phyloP scores from a whole-genome alignment of 2,888 invertebrate genomes.

The Aproaerema taeniolella region DNA sequence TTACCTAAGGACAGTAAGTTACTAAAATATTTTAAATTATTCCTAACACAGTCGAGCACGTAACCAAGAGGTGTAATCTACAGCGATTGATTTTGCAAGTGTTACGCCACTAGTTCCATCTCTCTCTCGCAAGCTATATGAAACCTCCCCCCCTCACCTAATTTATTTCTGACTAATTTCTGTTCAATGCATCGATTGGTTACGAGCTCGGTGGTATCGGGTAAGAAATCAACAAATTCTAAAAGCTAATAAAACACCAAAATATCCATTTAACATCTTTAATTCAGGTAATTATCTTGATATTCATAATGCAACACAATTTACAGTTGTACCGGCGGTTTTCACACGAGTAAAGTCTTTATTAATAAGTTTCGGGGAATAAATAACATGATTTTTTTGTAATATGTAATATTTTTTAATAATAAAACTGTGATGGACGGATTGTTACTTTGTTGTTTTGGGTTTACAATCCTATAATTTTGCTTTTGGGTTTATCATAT shows the following conservation, averaged over 20 bases:
- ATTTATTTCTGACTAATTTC: too few relatives aligned
- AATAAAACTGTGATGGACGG: constrained; percentile 56
- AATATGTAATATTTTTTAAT: constrained; percentile 26
- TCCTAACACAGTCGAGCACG: too few relatives aligned
- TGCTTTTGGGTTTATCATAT: not conserved
- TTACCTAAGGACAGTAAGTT: too few relatives aligned
- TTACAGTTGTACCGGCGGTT: constrained; percentile 43
- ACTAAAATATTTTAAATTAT: too few relatives aligned
- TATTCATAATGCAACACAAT: constrained; percentile 51
- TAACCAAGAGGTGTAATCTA: too few relatives aligned
- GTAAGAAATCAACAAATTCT: too few relatives aligned
- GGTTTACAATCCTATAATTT: constrained; percentile 13
- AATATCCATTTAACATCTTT: constrained; percentile 52
- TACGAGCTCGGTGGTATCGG: too few relatives aligned
- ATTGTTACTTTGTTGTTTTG: constrained; percentile 43
- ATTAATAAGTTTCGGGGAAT: not conserved
- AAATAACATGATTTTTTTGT: not conserved
- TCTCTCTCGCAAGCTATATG: too few relatives aligned
- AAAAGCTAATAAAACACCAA: not conserved
- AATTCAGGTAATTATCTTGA: constrained; percentile 50
- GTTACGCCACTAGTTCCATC: too few relatives aligned
- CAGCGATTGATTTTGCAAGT: too few relatives aligned
- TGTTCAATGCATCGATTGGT: too few relatives aligned
- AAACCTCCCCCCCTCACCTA: too few relatives aligned
- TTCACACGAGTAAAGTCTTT: constrained; percentile 25